Evolutionary conservation across 2,113 vertebrate species (phyloP).

Genomic region (Menura novaehollandiae): DNA sequence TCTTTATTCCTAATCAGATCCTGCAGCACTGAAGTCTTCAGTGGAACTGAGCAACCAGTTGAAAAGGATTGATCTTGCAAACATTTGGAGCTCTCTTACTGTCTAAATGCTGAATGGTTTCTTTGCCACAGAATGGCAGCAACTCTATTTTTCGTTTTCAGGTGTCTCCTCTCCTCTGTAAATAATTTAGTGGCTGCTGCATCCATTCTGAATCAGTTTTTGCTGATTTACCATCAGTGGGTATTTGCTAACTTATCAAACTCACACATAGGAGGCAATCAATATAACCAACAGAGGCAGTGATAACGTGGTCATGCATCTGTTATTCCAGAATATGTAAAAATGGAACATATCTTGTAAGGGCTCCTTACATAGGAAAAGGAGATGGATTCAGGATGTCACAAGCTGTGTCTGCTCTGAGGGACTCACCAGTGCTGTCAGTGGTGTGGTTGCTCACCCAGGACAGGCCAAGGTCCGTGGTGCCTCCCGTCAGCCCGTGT

Average conservation of each 20-base stretch:
- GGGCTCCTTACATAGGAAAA: background rate
- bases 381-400: background rate
- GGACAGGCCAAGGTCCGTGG: rapidly evolving
- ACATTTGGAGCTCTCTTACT: background rate
- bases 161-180: background rate
- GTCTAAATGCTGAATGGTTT: background rate
- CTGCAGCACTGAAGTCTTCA: background rate
- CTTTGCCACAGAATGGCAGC: background rate
- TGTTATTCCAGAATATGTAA: background rate
- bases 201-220: background rate
- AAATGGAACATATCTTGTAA: background rate
- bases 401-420: background rate
- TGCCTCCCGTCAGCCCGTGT: background rate
- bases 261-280: background rate
- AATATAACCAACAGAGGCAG: background rate
- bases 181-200: background rate
- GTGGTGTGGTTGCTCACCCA: background rate
- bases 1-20: background rate
- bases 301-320: background rate
- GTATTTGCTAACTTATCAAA: background rate
- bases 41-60: background rate
- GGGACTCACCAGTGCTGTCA: background rate
- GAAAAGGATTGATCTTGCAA: background rate
- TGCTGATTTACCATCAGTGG: background rate
- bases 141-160: background rate